Evolutionary conservation across 2,797 vertebrate species (phyloP), one percentile per base, ranked within the genome.

Genomic region (Chelon auratus): DNA sequence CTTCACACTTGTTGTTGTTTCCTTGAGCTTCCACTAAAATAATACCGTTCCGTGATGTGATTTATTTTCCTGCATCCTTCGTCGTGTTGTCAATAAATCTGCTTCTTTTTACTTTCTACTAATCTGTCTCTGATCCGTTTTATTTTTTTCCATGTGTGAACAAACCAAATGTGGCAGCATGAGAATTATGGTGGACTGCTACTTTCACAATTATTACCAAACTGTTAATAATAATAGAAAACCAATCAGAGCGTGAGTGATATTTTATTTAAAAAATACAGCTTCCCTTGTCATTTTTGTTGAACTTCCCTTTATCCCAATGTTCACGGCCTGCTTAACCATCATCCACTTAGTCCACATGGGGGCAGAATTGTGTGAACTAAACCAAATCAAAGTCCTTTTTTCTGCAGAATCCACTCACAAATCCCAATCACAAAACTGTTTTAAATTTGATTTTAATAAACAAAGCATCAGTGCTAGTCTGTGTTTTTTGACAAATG

Each of bases 61-160:
- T 83, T 91, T 75, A 81, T 82, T 93, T 93, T 85, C 80, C 90
- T 94, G 92, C 84, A 86, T 89, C 93, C 89, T 94, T 93, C 91
- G 53, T 33, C 36, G 48, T 72, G 95, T 88, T 93, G 87, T 82
- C 93, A 96, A 96, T 96, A 96, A 95, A 96, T 91, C 33, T 20
- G 39, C 76, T 79, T 56, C 7, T 61, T 65, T 75, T 17, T 62
- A 59, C 48, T 68, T 47, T 69, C 42, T 51, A 36, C 8, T 26
- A 2, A 43, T 45, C 11, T 69, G 26, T 36, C 36, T 66, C n/a
- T 75, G 12, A 53, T 55, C 30, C 3, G 62, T 83, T 68, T 62
- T 18, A 55, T 53, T 68, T 47, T 11, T 50, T 66, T 24, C 7
- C 42, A 24, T 20, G 12, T 30, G 1, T 22, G 26, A 59, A 39